Conservation (phyloP, 2,888 invertebrate species). For the Leuctra nigra region DNA sequence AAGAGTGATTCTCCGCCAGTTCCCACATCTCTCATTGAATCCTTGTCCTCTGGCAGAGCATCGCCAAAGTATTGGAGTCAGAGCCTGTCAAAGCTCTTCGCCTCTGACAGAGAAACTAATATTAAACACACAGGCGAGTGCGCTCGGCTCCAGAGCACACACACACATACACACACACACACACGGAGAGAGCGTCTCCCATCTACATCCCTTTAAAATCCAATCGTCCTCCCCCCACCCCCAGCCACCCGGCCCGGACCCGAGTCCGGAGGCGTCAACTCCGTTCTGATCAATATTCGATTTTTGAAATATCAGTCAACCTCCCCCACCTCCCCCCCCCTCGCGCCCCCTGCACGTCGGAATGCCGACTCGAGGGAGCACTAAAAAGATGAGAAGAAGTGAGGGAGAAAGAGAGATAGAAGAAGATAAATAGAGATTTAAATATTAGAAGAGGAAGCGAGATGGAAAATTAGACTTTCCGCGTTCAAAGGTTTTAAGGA, state of each 20-base stretch:
- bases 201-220: conserved; percentile 24
- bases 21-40: too few relatives aligned
- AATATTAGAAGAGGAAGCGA: conserved; percentile 12
- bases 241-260: conserved; percentile 13
- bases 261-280: conserved; percentile 20
- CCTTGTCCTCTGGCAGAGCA: too few relatives aligned
- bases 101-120: too few relatives aligned
- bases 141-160: neutral
- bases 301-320: conserved; percentile 29
- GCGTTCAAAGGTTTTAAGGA: neutral
- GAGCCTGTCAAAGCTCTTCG: too few relatives aligned
- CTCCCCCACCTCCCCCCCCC: conserved; percentile 17
- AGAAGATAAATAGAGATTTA: conserved; percentile 16
- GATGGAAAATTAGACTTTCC: conserved; percentile 10
- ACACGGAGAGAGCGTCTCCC: too few relatives aligned
- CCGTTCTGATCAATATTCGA: conserved; percentile 29
- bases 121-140: too few relatives aligned
- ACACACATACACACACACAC: neutral
- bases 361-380: conserved; percentile 22
- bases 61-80: too few relatives aligned
- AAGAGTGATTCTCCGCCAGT: too few relatives aligned
- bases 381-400: conserved; percentile 20
- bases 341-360: conserved; percentile 21
- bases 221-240: conserved; percentile 23
- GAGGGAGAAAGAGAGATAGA: conserved; percentile 15